Evolutionary conservation across 2,888 invertebrate genomes (phyloP).

Genomic region (Pediacus dermestoides): DNA sequence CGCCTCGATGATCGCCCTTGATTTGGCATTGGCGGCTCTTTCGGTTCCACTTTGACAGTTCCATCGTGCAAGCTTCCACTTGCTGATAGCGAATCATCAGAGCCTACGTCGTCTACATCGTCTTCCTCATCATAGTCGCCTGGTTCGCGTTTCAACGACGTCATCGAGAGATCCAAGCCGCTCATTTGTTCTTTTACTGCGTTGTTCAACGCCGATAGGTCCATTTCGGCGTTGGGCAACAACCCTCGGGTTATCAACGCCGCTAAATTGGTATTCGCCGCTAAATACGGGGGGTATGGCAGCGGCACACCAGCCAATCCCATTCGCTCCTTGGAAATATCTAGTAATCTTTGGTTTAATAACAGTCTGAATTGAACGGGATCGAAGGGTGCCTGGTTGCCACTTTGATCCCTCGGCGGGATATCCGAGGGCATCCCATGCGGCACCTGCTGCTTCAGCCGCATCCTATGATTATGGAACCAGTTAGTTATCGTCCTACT

Average conservation of each 20-base stretch:
- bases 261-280: slow-evolving; percentile 70
- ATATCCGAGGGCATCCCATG: slow-evolving; percentile 64
- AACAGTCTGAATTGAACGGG: slow-evolving; percentile 87
- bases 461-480: slow-evolving; percentile 99
- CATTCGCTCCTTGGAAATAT: slow-evolving; percentile 81
- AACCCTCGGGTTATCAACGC: slow-evolving; percentile 70
- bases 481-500: slow-evolving; percentile 98
- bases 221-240: slow-evolving; percentile 59
- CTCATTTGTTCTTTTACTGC: slow-evolving; percentile 76
- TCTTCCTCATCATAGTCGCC: slow-evolving; percentile 78
- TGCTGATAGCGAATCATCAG: slow-evolving; percentile 59
- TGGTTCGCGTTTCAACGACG: slow-evolving; percentile 72
- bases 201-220: slow-evolving; percentile 53
- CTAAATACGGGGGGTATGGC: slow-evolving; percentile 75
- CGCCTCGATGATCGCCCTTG: slow-evolving; percentile 64
- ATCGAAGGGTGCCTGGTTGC: slow-evolving; percentile 71
- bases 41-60: slow-evolving; percentile 59
- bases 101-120: slow-evolving; percentile 71
- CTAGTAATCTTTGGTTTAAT: slow-evolving; percentile 83
- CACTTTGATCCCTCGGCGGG: slow-evolving; percentile 71
- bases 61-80: slow-evolving; percentile 53
- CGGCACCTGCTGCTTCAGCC: slow-evolving; percentile 56
- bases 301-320: slow-evolving; percentile 73
- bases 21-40: slow-evolving; percentile 43
- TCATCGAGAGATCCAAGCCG: slow-evolving; percentile 85